phyloP scores from a whole-genome alignment of 2,888 invertebrate genomes.

The Melanargia galathea region DNA sequence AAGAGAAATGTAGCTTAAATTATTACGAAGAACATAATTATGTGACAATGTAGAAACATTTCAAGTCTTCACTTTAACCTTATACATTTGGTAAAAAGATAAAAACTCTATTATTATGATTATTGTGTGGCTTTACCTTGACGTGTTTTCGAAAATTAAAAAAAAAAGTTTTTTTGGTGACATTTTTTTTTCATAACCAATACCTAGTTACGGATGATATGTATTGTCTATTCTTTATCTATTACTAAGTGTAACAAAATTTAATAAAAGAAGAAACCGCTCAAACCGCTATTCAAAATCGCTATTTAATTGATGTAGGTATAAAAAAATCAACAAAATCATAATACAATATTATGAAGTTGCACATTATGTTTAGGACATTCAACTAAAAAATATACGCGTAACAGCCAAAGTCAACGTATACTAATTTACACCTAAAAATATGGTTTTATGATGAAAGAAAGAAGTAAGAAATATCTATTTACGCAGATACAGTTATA shows the following conservation, averaged over 20 bases:
- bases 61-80: background rate
- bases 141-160: background rate
- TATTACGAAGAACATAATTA: background rate
- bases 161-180: background rate
- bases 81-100: no score
- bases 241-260: background rate
- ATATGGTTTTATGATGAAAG: no score
- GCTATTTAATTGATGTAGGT: background rate
- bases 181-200: background rate
- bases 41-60: background rate
- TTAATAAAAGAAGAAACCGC: background rate
- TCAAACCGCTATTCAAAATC: no score
- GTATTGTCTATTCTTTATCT: slow-evolving; percentile 1
- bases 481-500: background rate
- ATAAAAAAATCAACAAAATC: background rate
- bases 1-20: background rate
- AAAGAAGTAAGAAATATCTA: no score
- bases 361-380: no score
- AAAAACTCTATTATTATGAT: no score
- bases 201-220: slow-evolving; percentile 2
- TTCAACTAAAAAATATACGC: no score
- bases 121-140: background rate
- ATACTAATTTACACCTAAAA: no score
- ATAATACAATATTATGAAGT: background rate
- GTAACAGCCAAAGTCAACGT: background rate